phyloP scores from a whole-genome alignment of 2,888 invertebrate genomes.

The Pyrocoelia pectoralis region DNA sequence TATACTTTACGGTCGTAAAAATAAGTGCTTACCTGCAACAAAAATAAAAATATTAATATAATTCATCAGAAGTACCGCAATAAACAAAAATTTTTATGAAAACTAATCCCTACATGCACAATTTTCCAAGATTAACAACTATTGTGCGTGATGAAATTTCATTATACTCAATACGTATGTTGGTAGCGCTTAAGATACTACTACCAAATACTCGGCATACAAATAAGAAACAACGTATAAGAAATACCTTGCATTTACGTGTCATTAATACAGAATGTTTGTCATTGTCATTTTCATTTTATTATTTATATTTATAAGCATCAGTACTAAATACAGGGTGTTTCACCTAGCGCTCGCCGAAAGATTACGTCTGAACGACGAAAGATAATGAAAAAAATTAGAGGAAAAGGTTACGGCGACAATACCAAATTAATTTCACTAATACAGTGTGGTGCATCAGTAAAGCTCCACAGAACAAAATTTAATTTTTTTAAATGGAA shows the following conservation, averaged over 20 bases:
- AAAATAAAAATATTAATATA: slow-evolving; percentile 13
- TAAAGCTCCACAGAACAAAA: too few relatives aligned
- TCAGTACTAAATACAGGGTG: too few relatives aligned
- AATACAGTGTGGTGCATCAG: too few relatives aligned
- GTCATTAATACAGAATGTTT: background rate
- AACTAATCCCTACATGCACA: slow-evolving; percentile 9
- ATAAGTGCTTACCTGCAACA: slow-evolving; percentile 17
- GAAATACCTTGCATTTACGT: background rate
- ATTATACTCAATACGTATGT: slow-evolving; percentile 8
- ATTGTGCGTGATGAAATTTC: slow-evolving; percentile 8
- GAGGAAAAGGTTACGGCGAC: too few relatives aligned
- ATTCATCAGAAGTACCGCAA: slow-evolving; percentile 4
- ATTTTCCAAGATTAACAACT: slow-evolving; percentile 9
- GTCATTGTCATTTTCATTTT: too few relatives aligned
- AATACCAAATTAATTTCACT: too few relatives aligned
- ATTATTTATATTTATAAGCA: too few relatives aligned
- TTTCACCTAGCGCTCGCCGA: too few relatives aligned
- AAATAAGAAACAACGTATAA: slow-evolving; percentile 1
- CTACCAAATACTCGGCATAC: slow-evolving; percentile 3
- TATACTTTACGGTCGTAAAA: slow-evolving; percentile 15
- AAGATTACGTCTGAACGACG: too few relatives aligned
- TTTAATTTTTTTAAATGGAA: too few relatives aligned
- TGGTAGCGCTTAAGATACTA: slow-evolving; percentile 5
- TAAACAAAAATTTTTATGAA: slow-evolving; percentile 6
- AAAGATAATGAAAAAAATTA: too few relatives aligned